Base-by-base conservation (phyloP, 2,888 invertebrate genomes). In the Podotricha telesiphe region DNA sequence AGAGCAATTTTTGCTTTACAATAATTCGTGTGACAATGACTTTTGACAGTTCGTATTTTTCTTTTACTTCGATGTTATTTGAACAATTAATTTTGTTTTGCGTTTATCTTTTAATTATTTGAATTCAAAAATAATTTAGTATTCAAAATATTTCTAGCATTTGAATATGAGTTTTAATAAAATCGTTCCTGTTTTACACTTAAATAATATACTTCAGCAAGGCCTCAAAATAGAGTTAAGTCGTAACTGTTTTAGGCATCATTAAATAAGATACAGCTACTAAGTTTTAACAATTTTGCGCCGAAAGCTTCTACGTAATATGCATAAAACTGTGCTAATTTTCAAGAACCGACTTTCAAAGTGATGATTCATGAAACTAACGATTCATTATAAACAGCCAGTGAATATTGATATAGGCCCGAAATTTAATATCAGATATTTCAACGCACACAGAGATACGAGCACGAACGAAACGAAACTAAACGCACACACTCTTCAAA, bases 371-470 rank as follows among this genome's bases (percentile, higher is more conserved):
- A 51, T 45, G 55, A 67, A 67, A 22, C 53, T 22, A 69, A 53
- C 58, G 63, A 71, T 65, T 68, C 68, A 56, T 64, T 71, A 69
- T 63, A 71, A 68, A 66, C 71, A 71, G 47, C 69, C 63, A 61
- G 59, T 64, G 73, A 72, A 75, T 73, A 72, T 75, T 90, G 89
- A 89, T 90, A 87, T 87, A 91, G 90, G 89, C 84, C 86, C 85
- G 83, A 88, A 89, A 90, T 90, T 89, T 90, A 91, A 91, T 91
- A 91, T 90, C 89, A 89, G 91, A 91, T 92, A 91, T 91, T 90
- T 86, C 83, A 81, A 78, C 79, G 65, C 76, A 76, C 75, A 77
- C 78, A 73, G 40, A 45, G 71, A 59, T 63, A 65, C 66, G 63
- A 58, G n/a, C 22, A 68, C 63, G 65, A 68, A 67, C 28, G 28